Base-by-base conservation (phyloP, 1,140 invertebrate genomes). In the Elysia chlorotica region DNA sequence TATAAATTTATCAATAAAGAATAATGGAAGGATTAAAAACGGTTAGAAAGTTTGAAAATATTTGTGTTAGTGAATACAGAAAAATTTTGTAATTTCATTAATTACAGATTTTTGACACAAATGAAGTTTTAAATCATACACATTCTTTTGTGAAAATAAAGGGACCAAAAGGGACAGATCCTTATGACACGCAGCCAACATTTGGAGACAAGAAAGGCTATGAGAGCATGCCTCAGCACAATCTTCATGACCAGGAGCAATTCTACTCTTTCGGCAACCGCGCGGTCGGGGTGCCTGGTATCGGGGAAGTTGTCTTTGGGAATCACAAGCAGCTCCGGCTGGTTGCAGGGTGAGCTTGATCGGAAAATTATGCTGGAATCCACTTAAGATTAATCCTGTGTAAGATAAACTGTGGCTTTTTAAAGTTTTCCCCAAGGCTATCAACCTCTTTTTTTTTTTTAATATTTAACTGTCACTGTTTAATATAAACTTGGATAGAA, bases 261-360 rank as follows among this genome's bases (percentile, higher is more conserved):
- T 71, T 54, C 19, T 25, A 66, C 2, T 76, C 72, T 28, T 59
- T 53, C 5, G 30, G 10, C 19, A 70, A 28, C 57, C 30, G 25
- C 2, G 25, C 33, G 25, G n/a, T 17, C 54, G 74, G 74, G 1
- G 53, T 48, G 23, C 74, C 74, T 28, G 74, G 76, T n/a, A 63
- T 81, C 69, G 80, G 79, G 30, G 81, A 82, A 41, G 83, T 84
- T 5, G 81, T 84, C 17, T 83, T 81, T 72, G 79, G 78, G 0
- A 65, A 72, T 6, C 79, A 74, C 21, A 41, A 74, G 0, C 73
- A 77, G 37, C 68, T 84, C 5, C 33, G 65, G 36, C 48, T 57
- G 19, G 78, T 83, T 0, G 78, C 76, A 0, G 31, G 65, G 23
- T 71, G 56, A 33, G 53, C n/a, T 14, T 48, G n/a, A 48, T 48